Conservation (phyloP, 2,113 vertebrate species). For the Macaca nemestrina region DNA sequence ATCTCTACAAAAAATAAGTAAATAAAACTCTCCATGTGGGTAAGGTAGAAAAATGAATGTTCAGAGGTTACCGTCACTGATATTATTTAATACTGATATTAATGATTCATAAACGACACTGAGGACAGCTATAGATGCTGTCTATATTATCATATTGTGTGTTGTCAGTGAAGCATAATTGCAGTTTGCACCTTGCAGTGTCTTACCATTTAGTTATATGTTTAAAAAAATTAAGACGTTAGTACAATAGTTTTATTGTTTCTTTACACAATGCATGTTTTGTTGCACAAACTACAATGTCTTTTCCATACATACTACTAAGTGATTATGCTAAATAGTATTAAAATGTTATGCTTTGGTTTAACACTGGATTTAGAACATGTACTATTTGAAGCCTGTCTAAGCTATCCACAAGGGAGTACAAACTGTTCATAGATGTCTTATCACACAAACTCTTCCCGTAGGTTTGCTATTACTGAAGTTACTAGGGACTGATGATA, state of each 20-base stretch:
- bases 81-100: background rate
- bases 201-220: background rate
- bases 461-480: background rate
- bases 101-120: background rate
- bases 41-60: background rate
- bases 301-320: background rate
- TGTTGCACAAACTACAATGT: background rate
- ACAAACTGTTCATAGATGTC: background rate
- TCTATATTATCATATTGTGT: background rate
- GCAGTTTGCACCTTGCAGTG: background rate
- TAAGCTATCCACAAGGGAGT: background rate
- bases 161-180: background rate
- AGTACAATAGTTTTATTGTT: background rate
- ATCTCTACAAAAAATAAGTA: slow-evolving; percentile 27
- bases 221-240: slow-evolving; percentile 7
- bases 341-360: background rate
- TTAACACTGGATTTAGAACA: background rate
- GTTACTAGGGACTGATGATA: background rate
- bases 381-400: background rate
- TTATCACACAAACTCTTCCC: background rate
- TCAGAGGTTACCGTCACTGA: background rate
- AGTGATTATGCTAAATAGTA: background rate
- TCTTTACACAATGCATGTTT: background rate
- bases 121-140: background rate
- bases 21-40: background rate